Evolutionary conservation across 2,888 invertebrate species (phyloP), one percentile per base, ranked within the genome.

Genomic region (Aspidiotus rigidus): DNA sequence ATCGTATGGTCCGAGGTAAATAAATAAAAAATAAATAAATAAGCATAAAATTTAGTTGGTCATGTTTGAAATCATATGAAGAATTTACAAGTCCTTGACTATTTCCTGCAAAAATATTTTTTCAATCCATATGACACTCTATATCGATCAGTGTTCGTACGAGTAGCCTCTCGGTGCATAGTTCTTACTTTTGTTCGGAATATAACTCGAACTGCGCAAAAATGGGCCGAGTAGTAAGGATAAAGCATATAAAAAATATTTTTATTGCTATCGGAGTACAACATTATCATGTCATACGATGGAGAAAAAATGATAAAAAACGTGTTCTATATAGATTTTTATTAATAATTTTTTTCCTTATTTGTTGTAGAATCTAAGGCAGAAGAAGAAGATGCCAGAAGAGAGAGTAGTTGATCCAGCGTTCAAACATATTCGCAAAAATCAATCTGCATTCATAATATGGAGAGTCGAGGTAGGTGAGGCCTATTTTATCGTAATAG

Each of bases 391-490:
- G 28, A 69, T 62, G 62, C 62, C 62, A 41, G 69, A 69, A 55
- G 62, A 69, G 11, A 62, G 57, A 40, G 76, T 49, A 5, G 60
- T 76, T 28, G 82, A 82, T 74, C 79, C 80, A 64, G 89, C 88
- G 63, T 95, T 94, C 79, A 85, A 88, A 74, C 87, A 86, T 74
- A 85, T 94, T 71, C 85, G 88, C 49, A 87, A 85, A 75, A 87
- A 86, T 77, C 84, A 85, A 73, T 86, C 90, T 49, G 85, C 86
- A 67, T 94, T 95, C 80, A 84, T 88, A 73, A 85, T 93, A 71
- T 95, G 94, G 94, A 86, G 87, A 79, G 85, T 95, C 72, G 91
- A 93, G 83, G 91, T 90, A 79, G 80, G 79, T 76, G 44, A 17
- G 17, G 61, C 5, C 16, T 7, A 11, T 16, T 42, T 7, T 62